Evolutionary conservation across 2,888 invertebrate species (phyloP), one percentile per base, ranked within the genome.

Genomic region (Hylaea fasciaria): DNA sequence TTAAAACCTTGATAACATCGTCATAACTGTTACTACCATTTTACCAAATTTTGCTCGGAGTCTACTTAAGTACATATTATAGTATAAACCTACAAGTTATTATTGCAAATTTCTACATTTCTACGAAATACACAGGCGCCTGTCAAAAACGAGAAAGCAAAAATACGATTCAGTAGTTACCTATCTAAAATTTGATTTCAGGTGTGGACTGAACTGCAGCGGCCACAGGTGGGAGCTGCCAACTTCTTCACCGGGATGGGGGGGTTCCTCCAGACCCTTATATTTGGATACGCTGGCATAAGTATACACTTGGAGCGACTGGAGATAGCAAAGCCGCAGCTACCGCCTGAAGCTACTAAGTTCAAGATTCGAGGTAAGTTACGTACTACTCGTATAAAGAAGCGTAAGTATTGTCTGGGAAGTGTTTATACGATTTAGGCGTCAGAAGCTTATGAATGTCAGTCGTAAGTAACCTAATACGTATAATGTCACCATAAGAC

Each of bases 241-340:
- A 94, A 94, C 73, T 94, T 94, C 77, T 83, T 93, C 35, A 94
- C 94, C 0, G 94, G 94, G 8, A 93, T 94, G 87, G 94, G 94
- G 0, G 94, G 94, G 3, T 93, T 94, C 68, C 81, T 94, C 7
- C 94, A 94, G 64, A 81, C 94, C 0, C 77, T 94, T 0, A 80
- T 93, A 28, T 93, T 93, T 59, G 94, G 94, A 0, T 94, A 93
- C 71, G 94, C 90, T 0, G 94, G 94, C 0, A 57, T 94, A 28
- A 82, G 93, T 59, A 90, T 94, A 61, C 87, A 90, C 29, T 76
- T 93, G 10, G 89, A 93, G 66, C 72, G 82, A n/a, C 70, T 93
- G 49, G 86, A 86, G 67, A 85, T 93, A 28, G 76, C 72, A 22
- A 83, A 76, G 22, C 91, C 93, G 0, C 82, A 78, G 43, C 65